Evolutionary conservation across 2,888 invertebrate species (phyloP), one percentile per base, ranked within the genome.

Genomic region (Macrostomum cliftonense): DNA sequence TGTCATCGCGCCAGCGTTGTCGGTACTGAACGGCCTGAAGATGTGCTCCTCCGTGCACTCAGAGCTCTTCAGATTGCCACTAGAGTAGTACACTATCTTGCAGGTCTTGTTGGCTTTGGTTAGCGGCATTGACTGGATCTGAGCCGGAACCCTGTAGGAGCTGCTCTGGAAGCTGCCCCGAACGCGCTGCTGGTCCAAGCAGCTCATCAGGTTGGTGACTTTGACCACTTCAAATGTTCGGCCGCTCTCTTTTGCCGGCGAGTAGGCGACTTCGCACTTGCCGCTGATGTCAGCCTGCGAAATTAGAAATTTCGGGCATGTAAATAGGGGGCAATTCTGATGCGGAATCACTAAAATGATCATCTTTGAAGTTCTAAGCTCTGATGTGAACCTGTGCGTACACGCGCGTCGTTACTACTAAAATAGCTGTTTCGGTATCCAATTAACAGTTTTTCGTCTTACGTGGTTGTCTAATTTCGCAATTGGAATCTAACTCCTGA

Each of bases 191-290:
- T 59, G 59, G 43, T 56, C 56, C 28, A 28, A 9, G 28, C 28
- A 28, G 28, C 28, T 28, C 28, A 28, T 28, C 28, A 28, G 28
- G 11, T 43, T 52, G 12, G 58, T 54, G 28, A 28, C 28, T 28
- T 28, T 28, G 28, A 28, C 28, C 28, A 28, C 28, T 9, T 28
- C 28, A 9, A 28, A 28, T 28, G 4, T 9, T 28, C 28, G 28
- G 28, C 28, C 28, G 28, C 28, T 28, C 28, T 28, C 28, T 9
- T 28, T 28, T 1, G 58, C 54, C 7, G 58, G 56, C 12, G 53
- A 68, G 65, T 89, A 89, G 36, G 76, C 75, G 0, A 84, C 83
- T 44, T 79, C 76, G 62, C 88, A 89, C 16, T 77, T 76, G 0
- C 89, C 88, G 50, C 82, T 79, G 1, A 88, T 78, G 65, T 89